Evolutionary conservation across 2,797 vertebrate species (phyloP), one percentile per base, ranked within the genome.

Genomic region (Acanthis flammea): DNA sequence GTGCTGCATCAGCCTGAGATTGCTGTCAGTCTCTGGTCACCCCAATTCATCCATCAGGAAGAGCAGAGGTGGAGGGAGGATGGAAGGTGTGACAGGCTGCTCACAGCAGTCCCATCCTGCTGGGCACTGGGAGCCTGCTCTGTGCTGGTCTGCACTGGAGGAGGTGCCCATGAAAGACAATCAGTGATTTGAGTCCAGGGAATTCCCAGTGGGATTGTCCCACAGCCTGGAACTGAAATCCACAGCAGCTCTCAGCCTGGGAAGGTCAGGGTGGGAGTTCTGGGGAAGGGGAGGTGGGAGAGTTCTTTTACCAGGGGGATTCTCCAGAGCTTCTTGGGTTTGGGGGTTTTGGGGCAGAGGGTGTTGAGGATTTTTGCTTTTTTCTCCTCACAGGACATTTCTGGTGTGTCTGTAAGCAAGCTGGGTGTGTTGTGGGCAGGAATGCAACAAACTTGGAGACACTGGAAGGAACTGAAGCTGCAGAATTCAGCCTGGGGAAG

Each of bases 71-170:
- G 86, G 47, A 72, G 89, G 94, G 84, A 89, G 72, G 86, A 82
- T 90, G 95, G 82, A 88, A 95, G 90, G 91, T 96, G 96, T 96
- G 95, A 96, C 28, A 70, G 91, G 94, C 91, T 94, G 74, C 67
- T 91, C 65, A 9, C 89, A 80, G 37, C 86, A 45, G 54, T 75
- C 42, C 66, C 77, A 77, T 54, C 88, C 94, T 88, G 72, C 51
- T n/a, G 45, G 78, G 91, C 68, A 5, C 94, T 51, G 5, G 68
- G 90, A 89, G 68, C 8, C 58, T 45, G 86, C 65, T 89, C 63
- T 86, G 91, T 55, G 88, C 72, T 19, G 89, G 91, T 42, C 51
- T 82, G 88, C 66, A 9, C 80, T 77, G 87, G 73, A 79, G 70
- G 73, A 89, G 39, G 92, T 84, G 95, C 93, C 96, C 82, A 35